Base-by-base conservation (phyloP, 2,797 vertebrate species). In the Nothura maculosa region DNA sequence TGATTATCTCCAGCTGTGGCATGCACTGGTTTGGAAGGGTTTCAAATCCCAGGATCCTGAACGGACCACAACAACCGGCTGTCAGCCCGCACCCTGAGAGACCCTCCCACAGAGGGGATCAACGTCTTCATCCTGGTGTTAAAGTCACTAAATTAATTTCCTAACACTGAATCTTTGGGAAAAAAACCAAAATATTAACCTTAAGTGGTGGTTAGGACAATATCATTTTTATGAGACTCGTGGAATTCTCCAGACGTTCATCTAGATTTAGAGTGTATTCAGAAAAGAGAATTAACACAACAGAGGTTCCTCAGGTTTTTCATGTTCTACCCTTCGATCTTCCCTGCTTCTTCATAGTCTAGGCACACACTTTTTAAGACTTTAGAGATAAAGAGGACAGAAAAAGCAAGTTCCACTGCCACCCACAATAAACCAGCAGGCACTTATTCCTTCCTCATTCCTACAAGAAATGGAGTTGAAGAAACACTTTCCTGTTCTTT, bases 401-500 rank as follows among this genome's bases (percentile, higher is more conserved):
- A 85, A 87, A 94, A 94, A 91, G 66, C 90, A 94, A 92, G 91
- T 91, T 93, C 60, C 38, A 81, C 67, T 74, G 83, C 45, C 78
- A 47, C 79, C 73, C 87, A 87, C 85, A 87, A 76, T 93, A 95
- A 93, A 91, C 69, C 85, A 94, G 74, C 93, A 93, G 47, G 50
- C 85, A 94, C 60, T 94, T 92, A 87, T 25, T 92, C 85, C 24
- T 55, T 52, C 67, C 80, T 94, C 95, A 61, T 91, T 94, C 62
- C 80, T 93, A 2, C 45, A 91, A 90, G 91, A 96, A 94, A 77
- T 69, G 82, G 89, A 92, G 80, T 82, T 94, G 89, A 94, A 94
- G 93, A 93, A 96, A 94, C 90, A 70, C 85, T 93, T 94, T 94
- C 89, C 77, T 69, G 52, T 95, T 95, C 90, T 95, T 96, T 94